phyloP scores from a whole-genome alignment of 2,797 vertebrate species.

The Diplodus sargus region DNA sequence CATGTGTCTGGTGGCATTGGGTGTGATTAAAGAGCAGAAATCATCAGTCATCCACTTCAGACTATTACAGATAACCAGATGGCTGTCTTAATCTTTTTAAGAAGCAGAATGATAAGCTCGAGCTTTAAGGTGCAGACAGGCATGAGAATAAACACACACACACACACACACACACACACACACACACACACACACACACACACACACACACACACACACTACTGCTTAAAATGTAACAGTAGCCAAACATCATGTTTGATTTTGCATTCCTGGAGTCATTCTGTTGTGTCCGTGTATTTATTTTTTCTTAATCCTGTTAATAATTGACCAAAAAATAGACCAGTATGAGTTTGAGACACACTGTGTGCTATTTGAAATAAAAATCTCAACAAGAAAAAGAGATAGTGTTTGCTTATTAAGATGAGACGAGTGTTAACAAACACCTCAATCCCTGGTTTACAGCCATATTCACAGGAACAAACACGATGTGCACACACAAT shows the following conservation, averaged over 20 bases:
- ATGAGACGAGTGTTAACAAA: not conserved
- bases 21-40: slow-evolving; percentile 18
- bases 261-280: not conserved
- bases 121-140: slow-evolving; percentile 22
- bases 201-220: not conserved
- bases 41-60: slow-evolving; percentile 10
- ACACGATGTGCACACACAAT: not conserved
- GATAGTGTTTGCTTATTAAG: slow-evolving; percentile 2
- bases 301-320: not conserved
- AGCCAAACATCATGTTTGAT: slow-evolving; percentile 4
- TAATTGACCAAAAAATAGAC: not conserved
- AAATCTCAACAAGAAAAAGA: not conserved
- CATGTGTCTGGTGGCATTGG: not conserved
- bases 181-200: not conserved
- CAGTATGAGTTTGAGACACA: not conserved
- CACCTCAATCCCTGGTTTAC: not conserved
- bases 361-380: not conserved
- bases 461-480: not conserved
- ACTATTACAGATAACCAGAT: slow-evolving; percentile 28
- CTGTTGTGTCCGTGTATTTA: not conserved
- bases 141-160: not conserved
- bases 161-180: not conserved
- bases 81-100: slow-evolving; percentile 43
- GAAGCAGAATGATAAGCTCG: slow-evolving; percentile 16
- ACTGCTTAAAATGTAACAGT: slow-evolving; percentile 4